Conservation (phyloP, 2,888 invertebrate species). For the Drosophila multiciliata region DNA sequence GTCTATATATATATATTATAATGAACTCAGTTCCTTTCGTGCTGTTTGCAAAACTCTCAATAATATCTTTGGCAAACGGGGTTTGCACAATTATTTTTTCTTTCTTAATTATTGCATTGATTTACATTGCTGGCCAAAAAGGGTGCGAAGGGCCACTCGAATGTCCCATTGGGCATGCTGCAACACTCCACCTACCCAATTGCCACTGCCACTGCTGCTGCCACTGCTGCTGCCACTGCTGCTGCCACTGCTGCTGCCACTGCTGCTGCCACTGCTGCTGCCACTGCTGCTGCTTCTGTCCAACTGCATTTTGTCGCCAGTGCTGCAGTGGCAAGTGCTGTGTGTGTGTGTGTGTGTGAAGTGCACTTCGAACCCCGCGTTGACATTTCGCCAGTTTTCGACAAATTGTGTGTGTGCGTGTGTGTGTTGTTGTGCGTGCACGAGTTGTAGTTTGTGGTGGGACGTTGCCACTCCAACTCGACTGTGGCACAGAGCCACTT, state of each 20-base stretch:
- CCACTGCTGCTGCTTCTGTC: not conserved
- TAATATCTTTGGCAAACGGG: slow-evolving; percentile 1
- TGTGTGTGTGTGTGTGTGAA: slow-evolving; percentile 17
- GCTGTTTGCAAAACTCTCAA: not conserved
- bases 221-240: not conserved
- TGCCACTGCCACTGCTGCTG: not conserved
- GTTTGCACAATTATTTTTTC: slow-evolving; percentile 33
- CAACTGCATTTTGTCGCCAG: slow-evolving; percentile 70
- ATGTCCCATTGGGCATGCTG: slow-evolving; percentile 41
- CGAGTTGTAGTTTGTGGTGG: slow-evolving; percentile 75
- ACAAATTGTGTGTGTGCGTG: slow-evolving; percentile 46
- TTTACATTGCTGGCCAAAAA: slow-evolving; percentile 49
- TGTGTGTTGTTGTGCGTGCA: slow-evolving; percentile 59
- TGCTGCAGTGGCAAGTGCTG: slow-evolving; percentile 27
- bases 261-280: not conserved
- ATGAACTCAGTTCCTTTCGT: not conserved
- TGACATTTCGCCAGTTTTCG: slow-evolving; percentile 70
- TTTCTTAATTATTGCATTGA: slow-evolving; percentile 80
- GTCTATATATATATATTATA: not conserved
- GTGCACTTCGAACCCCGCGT: slow-evolving; percentile 44
- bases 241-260: not conserved
- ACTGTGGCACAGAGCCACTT: slow-evolving; percentile 42
- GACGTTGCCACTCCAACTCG: slow-evolving; percentile 19
- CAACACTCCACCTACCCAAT: not conserved
- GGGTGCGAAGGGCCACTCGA: slow-evolving; percentile 52